Evolutionary conservation across 30 jellyfish, hydroid and myxozoan genomes (phyloP).

Genomic region (Aurelia aurita): DNA sequence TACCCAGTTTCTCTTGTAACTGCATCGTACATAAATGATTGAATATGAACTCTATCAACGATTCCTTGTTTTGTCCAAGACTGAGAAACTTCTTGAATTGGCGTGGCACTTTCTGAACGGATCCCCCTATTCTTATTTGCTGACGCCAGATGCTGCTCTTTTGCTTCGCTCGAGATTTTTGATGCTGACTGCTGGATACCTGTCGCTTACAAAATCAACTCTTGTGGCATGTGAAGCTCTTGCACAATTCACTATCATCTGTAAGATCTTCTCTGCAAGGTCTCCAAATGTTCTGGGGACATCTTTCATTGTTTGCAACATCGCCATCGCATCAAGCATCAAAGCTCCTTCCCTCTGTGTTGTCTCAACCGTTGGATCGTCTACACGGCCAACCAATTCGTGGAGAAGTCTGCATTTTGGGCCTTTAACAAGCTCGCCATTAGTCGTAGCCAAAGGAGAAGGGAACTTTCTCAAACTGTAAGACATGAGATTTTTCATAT

Average conservation of each 20-base stretch:
- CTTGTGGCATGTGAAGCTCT: background rate
- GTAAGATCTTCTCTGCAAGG: conserved; percentile 22
- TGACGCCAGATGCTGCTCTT: too few relatives aligned
- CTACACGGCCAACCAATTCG: background rate
- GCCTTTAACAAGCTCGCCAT: conserved; percentile 33
- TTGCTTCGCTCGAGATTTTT: conserved; percentile 49
- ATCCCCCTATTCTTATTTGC: too few relatives aligned
- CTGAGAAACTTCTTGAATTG: conserved; percentile 46
- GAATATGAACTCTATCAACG: conserved; percentile 14
- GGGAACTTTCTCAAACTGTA: conserved; percentile 27
- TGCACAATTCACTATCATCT: conserved; percentile 25
- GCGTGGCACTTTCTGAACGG: conserved; percentile 31
- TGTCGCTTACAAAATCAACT: conserved; percentile 61
- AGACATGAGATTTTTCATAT: conserved; percentile 30
- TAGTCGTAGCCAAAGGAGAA: conserved; percentile 35
- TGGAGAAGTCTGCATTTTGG: conserved; percentile 29
- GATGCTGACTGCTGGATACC: conserved; percentile 57
- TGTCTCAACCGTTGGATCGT: background rate
- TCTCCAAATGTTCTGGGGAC: conserved; percentile 60
- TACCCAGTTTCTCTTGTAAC: background rate
- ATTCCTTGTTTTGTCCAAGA: conserved; percentile 49
- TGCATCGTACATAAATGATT: background rate
- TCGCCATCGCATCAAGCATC: conserved; percentile 63
- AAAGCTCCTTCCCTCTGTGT: conserved; percentile 15
- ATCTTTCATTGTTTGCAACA: conserved; percentile 42